Evolutionary conservation across 2,888 invertebrate genomes (phyloP).

Genomic region (Drosophila eohydei): DNA sequence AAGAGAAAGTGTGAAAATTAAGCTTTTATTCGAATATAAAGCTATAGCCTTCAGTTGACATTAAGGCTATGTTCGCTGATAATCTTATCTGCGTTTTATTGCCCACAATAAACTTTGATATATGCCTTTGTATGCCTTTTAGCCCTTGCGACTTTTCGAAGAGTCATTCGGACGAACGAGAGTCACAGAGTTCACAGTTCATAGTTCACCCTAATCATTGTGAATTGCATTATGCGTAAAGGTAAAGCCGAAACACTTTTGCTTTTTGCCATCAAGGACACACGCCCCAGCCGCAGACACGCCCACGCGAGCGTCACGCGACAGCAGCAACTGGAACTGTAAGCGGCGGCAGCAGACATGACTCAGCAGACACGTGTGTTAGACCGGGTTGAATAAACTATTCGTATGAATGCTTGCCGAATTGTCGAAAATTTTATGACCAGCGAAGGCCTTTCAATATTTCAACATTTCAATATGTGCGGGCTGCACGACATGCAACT

Average conservation of each 20-base stretch:
- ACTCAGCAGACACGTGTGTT: conserved; percentile 55
- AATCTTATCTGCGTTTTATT: conserved; percentile 10
- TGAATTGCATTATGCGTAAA: conserved; percentile 35
- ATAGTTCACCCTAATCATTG: conserved; percentile 31
- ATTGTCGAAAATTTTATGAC: conserved; percentile 61
- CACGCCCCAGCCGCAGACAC: conserved; percentile 57
- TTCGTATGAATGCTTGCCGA: conserved; percentile 56
- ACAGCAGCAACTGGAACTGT: conserved; percentile 16
- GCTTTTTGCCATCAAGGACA: conserved; percentile 63
- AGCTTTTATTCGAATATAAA: background rate
- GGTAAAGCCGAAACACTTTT: conserved; percentile 58
- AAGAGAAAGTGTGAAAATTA: background rate
- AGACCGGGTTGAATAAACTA: conserved; percentile 52
- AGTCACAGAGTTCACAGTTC: conserved; percentile 7
- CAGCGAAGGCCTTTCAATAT: conserved; percentile 20
- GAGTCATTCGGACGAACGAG: conserved; percentile 31
- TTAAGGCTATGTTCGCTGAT: conserved; percentile 1
- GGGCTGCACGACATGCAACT: conserved; percentile 55
- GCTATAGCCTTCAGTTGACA: background rate
- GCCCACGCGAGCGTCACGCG: conserved; percentile 36
- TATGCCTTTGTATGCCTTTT: conserved; percentile 1
- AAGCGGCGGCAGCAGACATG: conserved; percentile 40
- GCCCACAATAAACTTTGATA: background rate
- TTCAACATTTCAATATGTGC: conserved; percentile 14
- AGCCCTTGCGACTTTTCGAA: background rate